Base-by-base conservation (phyloP, 1,140 invertebrate species). In the Drosophila ficusphila region DNA sequence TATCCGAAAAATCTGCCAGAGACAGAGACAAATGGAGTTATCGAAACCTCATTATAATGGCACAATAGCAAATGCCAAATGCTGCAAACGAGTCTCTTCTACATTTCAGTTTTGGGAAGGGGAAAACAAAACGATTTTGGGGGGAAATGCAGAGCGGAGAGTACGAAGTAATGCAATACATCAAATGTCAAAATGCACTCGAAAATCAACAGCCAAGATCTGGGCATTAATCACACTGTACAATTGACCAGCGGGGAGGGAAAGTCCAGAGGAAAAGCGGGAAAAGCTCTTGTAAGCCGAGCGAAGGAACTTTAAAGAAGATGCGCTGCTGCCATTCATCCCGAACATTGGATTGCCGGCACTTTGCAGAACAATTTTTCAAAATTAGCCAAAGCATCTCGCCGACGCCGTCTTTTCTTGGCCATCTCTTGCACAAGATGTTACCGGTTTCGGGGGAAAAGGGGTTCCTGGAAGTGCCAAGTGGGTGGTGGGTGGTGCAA, bases 11-110 rank as follows among this genome's bases (percentile, higher is more conserved):
- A 67, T 77, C 47, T 82, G 77, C 58, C 65, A 49, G 29, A 36
- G 82, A 86, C 82, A 86, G 74, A 82, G 82, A 86, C 77, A 86
- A 86, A 86, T 86, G 82, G 79, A 86, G 82, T 81, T 77, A 88
- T 86, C 65, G 82, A 86, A 86, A 86, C 76, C 81, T 85, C 82
- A 86, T 85, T 85, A 86, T 73, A 85, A 81, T 76, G 81, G 72
- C 64, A 64, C 53, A 83, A 72, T 65, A 68, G 57, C 68, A 70
- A 76, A 73, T 44, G 73, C 67, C 68, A 70, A 76, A 73, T 44
- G 73, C 67, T 58, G 53, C 31, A 52, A 69, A 51, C 36, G 31
- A 56, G 18, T 61, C 25, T 11, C 19, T 19, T 21, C 31, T 16
- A 11, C 29, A 14, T 19, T 11, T 7, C 9, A 25, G 25, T 9